Evolutionary conservation across 2,888 invertebrate genomes (phyloP), one percentile per base, ranked within the genome.

Genomic region (Abrostola triplasia): DNA sequence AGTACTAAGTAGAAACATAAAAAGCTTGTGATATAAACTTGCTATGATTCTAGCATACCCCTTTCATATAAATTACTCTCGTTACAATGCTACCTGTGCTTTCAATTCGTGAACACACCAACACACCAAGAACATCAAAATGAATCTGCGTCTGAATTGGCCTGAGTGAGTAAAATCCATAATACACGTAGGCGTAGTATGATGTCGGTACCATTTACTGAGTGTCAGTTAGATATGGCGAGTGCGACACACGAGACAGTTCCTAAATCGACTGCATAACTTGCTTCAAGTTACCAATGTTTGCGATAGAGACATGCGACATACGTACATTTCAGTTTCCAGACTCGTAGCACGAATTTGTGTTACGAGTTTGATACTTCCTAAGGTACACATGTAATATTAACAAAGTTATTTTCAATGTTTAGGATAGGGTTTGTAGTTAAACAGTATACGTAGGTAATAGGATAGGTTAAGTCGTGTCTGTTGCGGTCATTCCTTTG

Each of bases 251-350:
- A 72, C 75, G 82, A 85, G 88, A 86, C 86, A 88, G 86, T 88
- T 87, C 81, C 82, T 81, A 84, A 90, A 90, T 90, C 88, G 87
- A 84, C 84, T 86, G 87, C 85, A 84, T 83, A 89, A 90, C 87
- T 90, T 87, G 75, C 73, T 70, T 69, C 66, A 77, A 81, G 79
- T 81, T 85, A 78, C 80, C 71, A 82, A 74, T 76, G 82, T 82
- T 85, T 82, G 80, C 75, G 67, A 76, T 77, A 61, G 72, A 76
- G 76, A 80, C 75, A 77, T 73, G 72, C 66, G 68, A 67, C 75
- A 55, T 53, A 74, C 47, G 59, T 67, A 70, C 60, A 66, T 59
- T 59, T 59, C 44, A 52, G 36, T 67, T 68, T 58, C 64, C 53
- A 62, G 67, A 70, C 70, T 70, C 68, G 70, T 57, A 68, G 58